phyloP scores from a whole-genome alignment of 2,888 invertebrate species.

The Tillus elongatus region DNA sequence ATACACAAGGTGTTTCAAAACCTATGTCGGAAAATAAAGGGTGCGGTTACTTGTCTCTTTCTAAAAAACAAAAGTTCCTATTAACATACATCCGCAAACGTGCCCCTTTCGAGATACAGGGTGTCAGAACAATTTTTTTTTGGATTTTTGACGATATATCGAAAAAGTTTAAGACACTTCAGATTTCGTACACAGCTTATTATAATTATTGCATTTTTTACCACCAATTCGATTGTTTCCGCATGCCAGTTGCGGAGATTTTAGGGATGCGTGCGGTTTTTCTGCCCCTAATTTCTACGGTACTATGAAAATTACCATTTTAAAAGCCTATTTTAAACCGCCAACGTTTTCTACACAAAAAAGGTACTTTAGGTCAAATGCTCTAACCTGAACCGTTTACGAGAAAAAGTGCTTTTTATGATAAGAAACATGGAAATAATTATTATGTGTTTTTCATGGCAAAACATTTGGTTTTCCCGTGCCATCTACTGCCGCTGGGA shows the following conservation, averaged over 20 bases:
- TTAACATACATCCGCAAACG: not conserved
- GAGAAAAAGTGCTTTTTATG: no score
- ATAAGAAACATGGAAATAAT: no score
- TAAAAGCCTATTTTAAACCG: not conserved
- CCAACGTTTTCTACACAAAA: not conserved
- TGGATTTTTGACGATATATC: not conserved
- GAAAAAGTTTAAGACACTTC: not conserved
- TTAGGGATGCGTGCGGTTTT: not conserved
- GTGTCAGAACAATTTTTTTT: not conserved
- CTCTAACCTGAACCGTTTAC: no score
- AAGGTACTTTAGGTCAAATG: no score
- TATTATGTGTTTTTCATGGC: no score
- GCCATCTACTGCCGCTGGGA: no score
- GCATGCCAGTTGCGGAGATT: not conserved
- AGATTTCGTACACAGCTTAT: not conserved
- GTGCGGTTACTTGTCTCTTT: no score
- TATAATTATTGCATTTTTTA: not conserved
- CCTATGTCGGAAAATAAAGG: no score
- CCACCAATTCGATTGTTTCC: not conserved
- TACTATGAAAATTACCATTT: no score
- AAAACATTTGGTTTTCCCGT: no score
- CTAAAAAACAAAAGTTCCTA: not conserved
- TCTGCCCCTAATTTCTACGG: no score
- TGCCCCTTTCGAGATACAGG: constrained; percentile 2
- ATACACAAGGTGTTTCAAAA: no score